Base-by-base conservation (phyloP, 1,140 invertebrate species). In the Caenorhabditis elegans region DNA sequence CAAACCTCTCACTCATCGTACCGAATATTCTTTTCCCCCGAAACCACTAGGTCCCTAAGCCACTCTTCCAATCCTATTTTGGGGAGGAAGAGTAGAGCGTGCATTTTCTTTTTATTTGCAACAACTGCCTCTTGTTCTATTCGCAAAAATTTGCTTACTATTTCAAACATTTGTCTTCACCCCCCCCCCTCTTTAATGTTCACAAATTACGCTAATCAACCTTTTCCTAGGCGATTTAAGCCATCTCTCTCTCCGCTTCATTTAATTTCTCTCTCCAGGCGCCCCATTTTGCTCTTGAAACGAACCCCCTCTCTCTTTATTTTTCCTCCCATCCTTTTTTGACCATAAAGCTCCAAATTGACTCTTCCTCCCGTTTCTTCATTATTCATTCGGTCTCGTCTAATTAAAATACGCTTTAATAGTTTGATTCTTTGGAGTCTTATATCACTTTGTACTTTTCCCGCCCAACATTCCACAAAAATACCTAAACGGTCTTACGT, bases 381-480 rank as follows among this genome's bases (percentile, higher is more conserved):
- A 70, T 70, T 70, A 70, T 70, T 70, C 60, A 70, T 70, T 70
- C n/a, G 10, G 34, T 39, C 34, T 43, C n/a, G 5, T 22, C 60
- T 39, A 70, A 39, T 60, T 60, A 39, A 39, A 70, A 17, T 43
- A n/a, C 5, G 19, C 43, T 70, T 70, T 24, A 70, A 39, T 70
- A 70, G 60, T 70, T 70, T 70, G 60, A 70, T 70, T 70, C 60
- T 36, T 24, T 17, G 34, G 22, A 39, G 22, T 6, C 17, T 8
- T 17, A n/a, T 70, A 34, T 70, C 60, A 70, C n/a, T 70, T 70
- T 70, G 60, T 70, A 70, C 34, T 70, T 70, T 70, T 70, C n/a
- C n/a, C n/a, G n/a, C n/a, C n/a, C n/a, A n/a, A n/a, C n/a, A n/a
- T n/a, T n/a, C n/a, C n/a, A n/a, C n/a, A n/a, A n/a, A n/a, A n/a